Conservation (phyloP, 2,888 invertebrate species). For the Beris chalybata region DNA sequence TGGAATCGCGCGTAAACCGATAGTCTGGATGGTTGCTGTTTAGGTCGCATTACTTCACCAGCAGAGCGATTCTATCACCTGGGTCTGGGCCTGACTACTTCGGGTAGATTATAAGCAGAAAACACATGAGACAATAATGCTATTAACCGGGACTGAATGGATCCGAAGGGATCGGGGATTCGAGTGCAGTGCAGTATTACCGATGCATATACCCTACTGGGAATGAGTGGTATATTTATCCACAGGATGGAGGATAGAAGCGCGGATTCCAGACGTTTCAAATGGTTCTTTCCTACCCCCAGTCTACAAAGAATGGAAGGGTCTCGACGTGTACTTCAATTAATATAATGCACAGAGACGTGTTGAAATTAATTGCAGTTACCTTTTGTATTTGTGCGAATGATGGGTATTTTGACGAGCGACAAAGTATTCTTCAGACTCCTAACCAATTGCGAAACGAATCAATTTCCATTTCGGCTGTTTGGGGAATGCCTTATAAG, state of each 20-base stretch:
- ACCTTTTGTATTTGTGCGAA: background rate
- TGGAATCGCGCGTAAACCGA: no score
- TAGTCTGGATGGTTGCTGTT: background rate
- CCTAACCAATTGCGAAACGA: no score
- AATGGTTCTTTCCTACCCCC: background rate
- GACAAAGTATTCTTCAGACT: no score
- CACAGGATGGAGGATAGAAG: constrained; percentile 1
- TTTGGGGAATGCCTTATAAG: no score
- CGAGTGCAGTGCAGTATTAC: background rate
- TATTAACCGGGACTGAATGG: constrained; percentile 8
- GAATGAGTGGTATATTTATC: background rate
- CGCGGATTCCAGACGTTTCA: background rate
- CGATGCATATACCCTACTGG: background rate
- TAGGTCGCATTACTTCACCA: background rate
- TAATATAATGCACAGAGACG: constrained; percentile 18
- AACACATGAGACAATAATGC: constrained; percentile 19
- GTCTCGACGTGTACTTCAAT: constrained; percentile 16
- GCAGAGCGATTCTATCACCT: background rate
- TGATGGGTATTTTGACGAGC: no score
- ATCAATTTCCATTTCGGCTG: no score
- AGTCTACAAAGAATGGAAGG: background rate
- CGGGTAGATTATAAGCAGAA: background rate
- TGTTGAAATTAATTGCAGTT: constrained; percentile 28
- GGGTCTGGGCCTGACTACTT: background rate
- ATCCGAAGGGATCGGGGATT: background rate